Base-by-base conservation (phyloP, 2,888 invertebrate species). In the Limnephilus lunatus region DNA sequence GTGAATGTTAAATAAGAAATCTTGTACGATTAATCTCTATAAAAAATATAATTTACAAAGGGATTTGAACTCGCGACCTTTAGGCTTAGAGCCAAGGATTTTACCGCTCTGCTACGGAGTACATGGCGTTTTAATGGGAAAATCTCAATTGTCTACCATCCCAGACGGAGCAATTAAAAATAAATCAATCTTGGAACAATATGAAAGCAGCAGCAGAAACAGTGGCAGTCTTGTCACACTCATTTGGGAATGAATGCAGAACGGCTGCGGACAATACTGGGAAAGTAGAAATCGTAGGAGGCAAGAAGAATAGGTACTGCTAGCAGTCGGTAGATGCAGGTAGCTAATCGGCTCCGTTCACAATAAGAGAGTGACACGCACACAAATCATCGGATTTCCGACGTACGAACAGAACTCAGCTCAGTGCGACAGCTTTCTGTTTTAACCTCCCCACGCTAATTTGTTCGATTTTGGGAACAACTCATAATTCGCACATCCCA, bases 271-370 rank as follows among this genome's bases (percentile, higher is more conserved):
- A 87, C 87, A 87, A 87, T 87, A 87, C 30, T 87, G 87, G 87
- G 87, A 87, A 87, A 87, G 87, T 87, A 87, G 87, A 87, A 87
- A 87, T 87, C 53, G 87, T 44, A 44, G 12, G 44, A 44, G 68
- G 68, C 25, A 68, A 68, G 68, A 68, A 68, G 68, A 68, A 25
- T 68, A 53, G 5, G 4, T 19, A 19, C 25, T 68, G 68, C 19
- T 25, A 53, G 53, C 5, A 19, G 53, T 15, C 5, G 5, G 68
- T 68, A 19, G 68, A 25, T 19, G 25, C 19, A 68, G 68, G 9
- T 25, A 68, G 68, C n/a, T 68, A 68, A 68, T 68, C 68, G 68
- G 83, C 83, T 39, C 35, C 35, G 11, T 25, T 83, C 83, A 83
- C 83, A 32, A 39, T 39, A 7, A 83, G 19, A 32, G 39, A 44